Evolutionary conservation across 2,113 vertebrate genomes (phyloP), one percentile per base, ranked within the genome.

Genomic region (Sitta europaea): DNA sequence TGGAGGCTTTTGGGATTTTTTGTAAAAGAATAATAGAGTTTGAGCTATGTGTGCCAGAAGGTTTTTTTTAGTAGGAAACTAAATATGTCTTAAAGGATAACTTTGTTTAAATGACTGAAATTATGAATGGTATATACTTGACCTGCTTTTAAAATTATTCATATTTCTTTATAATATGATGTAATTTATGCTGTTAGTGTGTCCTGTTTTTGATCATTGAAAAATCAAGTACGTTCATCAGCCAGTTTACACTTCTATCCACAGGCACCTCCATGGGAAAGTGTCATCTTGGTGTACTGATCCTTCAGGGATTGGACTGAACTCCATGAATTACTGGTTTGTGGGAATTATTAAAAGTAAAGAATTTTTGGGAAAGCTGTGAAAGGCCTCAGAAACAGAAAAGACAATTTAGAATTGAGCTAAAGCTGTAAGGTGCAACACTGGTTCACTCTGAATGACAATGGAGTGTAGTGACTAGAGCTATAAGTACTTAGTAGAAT

Each of bases 21-120:
- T 94, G 36, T 1, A 73, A 29, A 66, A 96, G 88, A 95, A 83
- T 84, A 88, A 55, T 72, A 90, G 54, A 62, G 51, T 96, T 68
- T 95, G 92, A 87, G 83, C 40, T 92, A 83, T 86, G 33, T 2
- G 6, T 59, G 29, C 12, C 74, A 57, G 38, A 47, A 84, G 92
- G 66, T 17, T 17, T 25, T 53, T 10, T 63, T 94, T 85, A 86
- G 66, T 74, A 72, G 76, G 62, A 84, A 93, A 79, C 53, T 1
- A 23, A 89, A 66, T 45, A 54, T 36, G 35, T n/a, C 31, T 82
- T 79, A 36, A 71, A 86, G 25, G 19, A 50, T 71, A 84, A 89
- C 48, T 95, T 91, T 47, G 28, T 75, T 84, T 88, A 67, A 96
- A 94, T 90, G 33, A 94, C 47, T 93, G 74, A 96, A 97, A 94